Percentiles rank a stretch among this genome's conserved stretches.
Evolutionary conservation across 1,140 invertebrate species (phyloP).

Genomic region (Leguminivora glycinivorella): DNA sequence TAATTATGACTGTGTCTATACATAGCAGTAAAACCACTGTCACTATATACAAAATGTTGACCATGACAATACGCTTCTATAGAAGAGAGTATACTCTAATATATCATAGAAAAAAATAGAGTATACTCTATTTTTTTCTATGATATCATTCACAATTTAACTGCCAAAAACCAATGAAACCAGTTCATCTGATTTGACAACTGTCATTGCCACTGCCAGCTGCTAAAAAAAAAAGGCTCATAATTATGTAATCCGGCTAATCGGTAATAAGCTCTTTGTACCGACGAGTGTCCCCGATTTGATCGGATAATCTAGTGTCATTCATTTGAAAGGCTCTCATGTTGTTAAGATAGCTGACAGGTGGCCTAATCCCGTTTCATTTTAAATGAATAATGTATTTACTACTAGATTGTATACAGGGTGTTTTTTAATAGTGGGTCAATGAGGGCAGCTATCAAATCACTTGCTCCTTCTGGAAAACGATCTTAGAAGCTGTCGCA

Average conservation of each 20-base stretch:
- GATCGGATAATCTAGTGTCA: background rate
- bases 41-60: no score
- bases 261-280: background rate
- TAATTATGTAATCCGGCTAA: no score
- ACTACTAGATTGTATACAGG: background rate
- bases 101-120: no score
- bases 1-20: no score
- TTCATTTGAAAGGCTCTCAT: slow-evolving; percentile 2
- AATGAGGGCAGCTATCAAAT: no score
- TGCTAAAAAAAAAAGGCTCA: background rate
- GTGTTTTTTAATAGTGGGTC: no score
- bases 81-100: no score
- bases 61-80: no score
- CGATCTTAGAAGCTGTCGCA: no score
- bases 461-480: no score
- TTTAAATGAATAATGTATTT: background rate
- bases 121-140: no score
- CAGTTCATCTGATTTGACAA: background rate
- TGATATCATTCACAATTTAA: background rate
- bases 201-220: background rate
- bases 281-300: background rate
- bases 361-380: background rate
- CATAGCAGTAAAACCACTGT: no score
- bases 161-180: background rate
- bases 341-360: slow-evolving; percentile 1